phyloP scores from a whole-genome alignment of 2,888 invertebrate genomes.

The Oligia latruncula region DNA sequence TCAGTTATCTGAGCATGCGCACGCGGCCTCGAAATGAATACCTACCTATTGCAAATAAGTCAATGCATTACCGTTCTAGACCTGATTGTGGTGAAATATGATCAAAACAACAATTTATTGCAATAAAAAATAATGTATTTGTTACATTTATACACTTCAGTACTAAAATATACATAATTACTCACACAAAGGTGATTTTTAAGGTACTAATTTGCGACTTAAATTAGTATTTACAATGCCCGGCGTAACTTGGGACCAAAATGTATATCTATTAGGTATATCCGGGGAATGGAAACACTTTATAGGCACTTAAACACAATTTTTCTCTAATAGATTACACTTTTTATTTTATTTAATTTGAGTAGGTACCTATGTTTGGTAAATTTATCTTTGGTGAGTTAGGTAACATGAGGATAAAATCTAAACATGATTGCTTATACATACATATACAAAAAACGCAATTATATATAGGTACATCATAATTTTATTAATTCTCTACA shows the following conservation, averaged over 20 bases:
- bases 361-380: constrained; percentile 30
- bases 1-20: constrained; percentile 43
- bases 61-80: constrained; percentile 46
- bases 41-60: constrained; percentile 50
- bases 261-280: not conserved
- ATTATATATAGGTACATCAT: not conserved
- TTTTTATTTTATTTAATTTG: not conserved
- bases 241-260: not conserved
- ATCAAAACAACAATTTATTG: constrained; percentile 62
- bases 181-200: constrained; percentile 44
- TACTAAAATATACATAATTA: constrained; percentile 62
- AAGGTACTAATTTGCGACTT: constrained; percentile 40
- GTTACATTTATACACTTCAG: constrained; percentile 58
- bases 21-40: constrained; percentile 54
- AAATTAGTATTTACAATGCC: constrained; percentile 38
- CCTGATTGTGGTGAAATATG: constrained; percentile 72
- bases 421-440: constrained; percentile 18
- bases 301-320: not conserved
- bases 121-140: constrained; percentile 69
- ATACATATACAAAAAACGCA: not conserved
- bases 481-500: not conserved
- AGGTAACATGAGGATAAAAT: constrained; percentile 31
- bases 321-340: not conserved
- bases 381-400: constrained; percentile 56
- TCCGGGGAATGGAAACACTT: constrained; percentile 17